Base-by-base conservation (phyloP, 2,797 vertebrate genomes). In the Syngnathus rostellatus region DNA sequence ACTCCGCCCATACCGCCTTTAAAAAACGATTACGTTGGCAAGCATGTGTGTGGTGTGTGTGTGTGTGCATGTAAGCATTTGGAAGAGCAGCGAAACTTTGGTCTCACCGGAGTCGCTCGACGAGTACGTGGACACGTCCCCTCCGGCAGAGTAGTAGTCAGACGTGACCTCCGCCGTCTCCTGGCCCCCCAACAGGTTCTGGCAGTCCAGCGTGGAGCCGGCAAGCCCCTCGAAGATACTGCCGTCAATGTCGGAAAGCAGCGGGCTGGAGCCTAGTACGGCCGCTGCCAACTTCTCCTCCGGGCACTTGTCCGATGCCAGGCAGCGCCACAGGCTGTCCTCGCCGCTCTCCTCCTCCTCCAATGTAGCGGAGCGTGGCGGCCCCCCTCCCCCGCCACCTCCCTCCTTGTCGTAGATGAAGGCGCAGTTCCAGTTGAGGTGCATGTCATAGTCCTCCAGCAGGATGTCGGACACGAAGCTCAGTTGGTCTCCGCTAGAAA, bases 91-190 rank as follows among this genome's bases (percentile, higher is more conserved):
- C 4, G 31, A 17, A 6, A 23, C 60, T 6, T 37, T 6, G 8
- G 50, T 75, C 89, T 89, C 78, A 93, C 92, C 92, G n/a, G 91
- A 93, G 70, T 93, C 91, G 6, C 90, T 91, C 12, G 85, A 85
- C 0, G 88, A 90, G 5, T 83, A 89, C 0, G 68, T 72, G 2
- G 88, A 91, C 12, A 88, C 72, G 60, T 91, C 90, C 0, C 90
- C 87, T 0, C 87, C 87, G 0, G 88, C 83, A 0, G 92, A 91
- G 0, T 90, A 88, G 2, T 89, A 89, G 66, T 92, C 92, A 0
- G 91, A 92, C 0, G 86, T 88, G 11, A 84, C 71, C 65, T 89
- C 90, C 10, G 77, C 86, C 38, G 74, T 45, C 50, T 91, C 88
- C 23, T 76, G 78, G 0, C 77, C 63, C 1, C 81, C 83, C 77